Percentiles rank a stretch among this genome's conserved stretches.
Evolutionary conservation across 2,888 invertebrate species (phyloP).

Genomic region (Epinotia demarniana): DNA sequence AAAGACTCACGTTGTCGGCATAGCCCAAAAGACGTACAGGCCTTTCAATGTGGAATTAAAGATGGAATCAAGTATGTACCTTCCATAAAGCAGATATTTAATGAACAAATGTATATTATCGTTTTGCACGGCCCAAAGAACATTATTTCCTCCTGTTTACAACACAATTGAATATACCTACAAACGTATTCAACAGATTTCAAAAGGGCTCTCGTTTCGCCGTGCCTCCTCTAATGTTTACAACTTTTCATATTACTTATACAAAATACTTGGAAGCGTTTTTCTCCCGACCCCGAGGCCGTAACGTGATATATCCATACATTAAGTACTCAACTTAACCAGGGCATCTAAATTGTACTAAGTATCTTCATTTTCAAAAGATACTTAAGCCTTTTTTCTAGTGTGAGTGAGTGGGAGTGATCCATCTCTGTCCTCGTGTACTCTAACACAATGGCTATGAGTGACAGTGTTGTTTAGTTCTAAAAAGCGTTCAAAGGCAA

Average conservation of each 20-base stretch:
- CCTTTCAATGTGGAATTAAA: too few species aligned
- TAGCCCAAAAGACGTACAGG: too few species aligned
- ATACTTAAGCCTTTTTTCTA: not conserved
- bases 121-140: too few species aligned
- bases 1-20: too few species aligned
- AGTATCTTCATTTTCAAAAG: not conserved
- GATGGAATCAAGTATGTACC: too few species aligned
- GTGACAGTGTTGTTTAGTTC: slow-evolving; percentile 3
- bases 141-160: too few species aligned
- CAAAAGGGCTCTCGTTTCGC: too few species aligned
- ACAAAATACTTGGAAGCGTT: not conserved
- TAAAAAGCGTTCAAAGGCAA: not conserved
- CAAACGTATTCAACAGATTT: too few species aligned
- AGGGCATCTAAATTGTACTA: not conserved
- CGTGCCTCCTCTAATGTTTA: not conserved
- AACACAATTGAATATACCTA: too few species aligned
- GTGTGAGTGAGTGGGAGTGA: not conserved
- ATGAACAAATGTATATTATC: too few species aligned
- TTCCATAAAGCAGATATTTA: too few species aligned
- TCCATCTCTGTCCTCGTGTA: slow-evolving; percentile 9
- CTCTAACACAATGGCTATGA: slow-evolving; percentile 8
- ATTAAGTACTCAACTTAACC: not conserved
- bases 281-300: not conserved
- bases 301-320: not conserved
- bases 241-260: not conserved